phyloP scores from a whole-genome alignment of 23 tunicate species.

The Styela plicata region DNA sequence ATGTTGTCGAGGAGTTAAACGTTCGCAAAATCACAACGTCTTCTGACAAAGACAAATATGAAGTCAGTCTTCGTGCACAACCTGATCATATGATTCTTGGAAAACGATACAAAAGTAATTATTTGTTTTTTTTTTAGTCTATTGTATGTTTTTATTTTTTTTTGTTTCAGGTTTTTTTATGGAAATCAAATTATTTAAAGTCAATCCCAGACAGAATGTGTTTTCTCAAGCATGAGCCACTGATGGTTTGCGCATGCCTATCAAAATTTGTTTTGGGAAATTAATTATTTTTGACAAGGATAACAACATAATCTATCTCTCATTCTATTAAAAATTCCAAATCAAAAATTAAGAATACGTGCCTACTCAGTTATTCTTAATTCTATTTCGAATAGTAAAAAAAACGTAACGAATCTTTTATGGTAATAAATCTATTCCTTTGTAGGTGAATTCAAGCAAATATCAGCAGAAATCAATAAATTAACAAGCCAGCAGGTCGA shows the following conservation, averaged over 20 bases:
- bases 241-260: not conserved
- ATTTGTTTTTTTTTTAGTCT: not conserved
- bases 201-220: not conserved
- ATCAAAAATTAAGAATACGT: too few relatives aligned
- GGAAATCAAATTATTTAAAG: not conserved
- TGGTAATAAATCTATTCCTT: too few relatives aligned
- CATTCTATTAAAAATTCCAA: too few relatives aligned
- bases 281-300: too few relatives aligned
- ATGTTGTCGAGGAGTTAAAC: conserved; percentile 92
- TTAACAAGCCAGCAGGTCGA: conserved; percentile 58
- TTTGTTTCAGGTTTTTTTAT: not conserved
- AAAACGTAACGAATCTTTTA: too few relatives aligned
- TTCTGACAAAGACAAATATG: conserved; percentile 79
- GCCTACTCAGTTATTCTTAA: too few relatives aligned
- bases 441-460: conserved; percentile 76
- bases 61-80: conserved; percentile 76
- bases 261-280: too few relatives aligned
- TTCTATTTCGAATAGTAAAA: too few relatives aligned
- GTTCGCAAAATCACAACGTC: conserved; percentile 81
- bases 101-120: conserved; percentile 70
- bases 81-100: conserved; percentile 91
- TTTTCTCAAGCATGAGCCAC: not conserved
- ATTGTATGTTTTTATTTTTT: not conserved
- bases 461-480: conserved; percentile 59
- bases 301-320: too few relatives aligned